These are phyloP conservation scores for Plebejus anna DNA, from an alignment of 2,888 invertebrate genomes.

Conservation along the genomic window DNA sequence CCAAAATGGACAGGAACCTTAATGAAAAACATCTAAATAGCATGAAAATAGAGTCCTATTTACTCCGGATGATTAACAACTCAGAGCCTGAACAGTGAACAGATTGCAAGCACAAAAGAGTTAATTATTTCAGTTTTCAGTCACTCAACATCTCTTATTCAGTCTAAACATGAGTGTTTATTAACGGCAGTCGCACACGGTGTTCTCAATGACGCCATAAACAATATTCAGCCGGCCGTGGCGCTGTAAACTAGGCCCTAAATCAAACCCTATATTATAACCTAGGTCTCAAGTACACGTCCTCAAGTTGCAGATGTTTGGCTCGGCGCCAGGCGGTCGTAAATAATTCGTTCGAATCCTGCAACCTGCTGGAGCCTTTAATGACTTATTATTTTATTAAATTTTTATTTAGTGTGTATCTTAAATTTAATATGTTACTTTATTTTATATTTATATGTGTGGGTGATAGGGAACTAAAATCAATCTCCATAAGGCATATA, in stretches of 20 bases:
- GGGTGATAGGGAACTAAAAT: too few relatives aligned
- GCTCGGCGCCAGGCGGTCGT: slow-evolving; percentile 33
- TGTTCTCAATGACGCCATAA: slow-evolving; percentile 8
- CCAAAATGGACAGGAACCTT: too few relatives aligned
- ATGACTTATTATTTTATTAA: slow-evolving; percentile 27
- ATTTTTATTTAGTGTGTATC: too few relatives aligned
- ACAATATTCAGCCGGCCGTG: slow-evolving; percentile 22
- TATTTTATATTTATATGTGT: too few relatives aligned
- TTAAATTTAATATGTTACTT: too few relatives aligned
- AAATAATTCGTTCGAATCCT: slow-evolving; percentile 30
- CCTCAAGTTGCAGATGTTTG: slow-evolving; percentile 33
- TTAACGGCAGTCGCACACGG: neutral
- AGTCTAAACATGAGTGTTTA: neutral
- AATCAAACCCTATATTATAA: slow-evolving; percentile 27
- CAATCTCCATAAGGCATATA: too few relatives aligned
- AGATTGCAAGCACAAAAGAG: too few relatives aligned
- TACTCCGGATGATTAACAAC: too few relatives aligned
- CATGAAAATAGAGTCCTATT: too few relatives aligned
- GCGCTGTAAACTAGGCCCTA: slow-evolving; percentile 25
- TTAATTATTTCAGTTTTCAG: neutral
- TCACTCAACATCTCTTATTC: neutral
- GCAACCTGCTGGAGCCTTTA: slow-evolving; percentile 22
- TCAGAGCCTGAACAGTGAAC: too few relatives aligned
- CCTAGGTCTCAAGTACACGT: slow-evolving; percentile 28
- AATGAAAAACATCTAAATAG: too few relatives aligned